Conservation (phyloP, 2,797 vertebrate species). For the Amazona finschi region DNA sequence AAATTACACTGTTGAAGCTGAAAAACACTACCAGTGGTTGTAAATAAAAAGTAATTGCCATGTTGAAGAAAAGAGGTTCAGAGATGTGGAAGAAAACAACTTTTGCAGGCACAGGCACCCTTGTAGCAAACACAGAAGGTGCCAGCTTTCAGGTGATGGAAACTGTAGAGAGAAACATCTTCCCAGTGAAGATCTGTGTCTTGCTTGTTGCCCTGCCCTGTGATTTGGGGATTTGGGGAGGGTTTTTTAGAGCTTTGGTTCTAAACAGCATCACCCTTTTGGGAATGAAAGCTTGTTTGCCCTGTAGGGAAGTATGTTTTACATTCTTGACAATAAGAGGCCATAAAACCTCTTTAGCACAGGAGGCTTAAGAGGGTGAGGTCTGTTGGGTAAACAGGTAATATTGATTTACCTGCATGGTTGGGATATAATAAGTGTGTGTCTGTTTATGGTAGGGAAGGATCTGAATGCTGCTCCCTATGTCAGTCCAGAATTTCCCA, state of each 20-base stretch:
- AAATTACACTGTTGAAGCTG: slow-evolving; percentile 39
- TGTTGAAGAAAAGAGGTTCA: not conserved
- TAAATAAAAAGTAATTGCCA: not conserved
- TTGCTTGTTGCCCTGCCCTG: not conserved
- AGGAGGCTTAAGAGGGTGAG: not conserved
- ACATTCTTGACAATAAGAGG: not conserved
- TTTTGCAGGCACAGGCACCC: not conserved
- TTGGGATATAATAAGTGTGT: fast-evolving
- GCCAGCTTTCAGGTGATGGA: not conserved
- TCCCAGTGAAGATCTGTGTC: not conserved
- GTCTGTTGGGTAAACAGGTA: not conserved
- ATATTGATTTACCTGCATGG: not conserved
- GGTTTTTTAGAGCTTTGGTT: not conserved
- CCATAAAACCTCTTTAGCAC: not conserved
- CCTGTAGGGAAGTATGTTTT: not conserved
- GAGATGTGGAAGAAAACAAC: not conserved
- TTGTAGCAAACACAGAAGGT: not conserved
- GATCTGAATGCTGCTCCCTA: not conserved
- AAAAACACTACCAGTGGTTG: not conserved
- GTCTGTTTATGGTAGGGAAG: not conserved
- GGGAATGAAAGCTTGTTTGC: not conserved
- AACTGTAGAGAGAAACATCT: not conserved
- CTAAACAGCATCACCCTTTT: not conserved
- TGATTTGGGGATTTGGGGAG: not conserved
- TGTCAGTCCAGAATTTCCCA: not conserved